A percentile compares a stretch with the other conserved stretches of the same genome.
These are phyloP conservation scores for Amphiprion percula DNA, from an alignment of 2,113 vertebrate species.

Conservation along the genomic window DNA sequence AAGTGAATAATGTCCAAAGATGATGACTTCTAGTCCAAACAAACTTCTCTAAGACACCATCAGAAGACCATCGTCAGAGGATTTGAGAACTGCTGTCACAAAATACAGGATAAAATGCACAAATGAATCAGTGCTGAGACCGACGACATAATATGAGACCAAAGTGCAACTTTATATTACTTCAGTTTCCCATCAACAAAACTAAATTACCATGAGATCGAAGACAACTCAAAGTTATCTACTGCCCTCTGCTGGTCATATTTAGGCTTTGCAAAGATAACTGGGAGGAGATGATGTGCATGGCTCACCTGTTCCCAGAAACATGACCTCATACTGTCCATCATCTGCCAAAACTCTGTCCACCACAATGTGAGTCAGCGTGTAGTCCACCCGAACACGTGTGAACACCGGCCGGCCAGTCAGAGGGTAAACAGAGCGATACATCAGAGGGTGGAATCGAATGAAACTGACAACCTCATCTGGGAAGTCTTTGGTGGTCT, in stretches of 20 bases:
- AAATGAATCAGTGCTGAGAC: neutral
- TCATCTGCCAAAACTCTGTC: conserved; percentile 95
- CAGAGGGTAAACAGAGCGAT: conserved; percentile 87
- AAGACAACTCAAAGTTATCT: neutral
- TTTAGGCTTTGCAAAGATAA: neutral
- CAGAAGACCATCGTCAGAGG: neutral
- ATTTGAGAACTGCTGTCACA: neutral
- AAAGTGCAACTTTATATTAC: neutral
- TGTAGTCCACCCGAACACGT: conserved; percentile 91
- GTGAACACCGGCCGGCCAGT: conserved; percentile 91
- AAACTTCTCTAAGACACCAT: neutral
- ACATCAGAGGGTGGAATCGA: conserved; percentile 92
- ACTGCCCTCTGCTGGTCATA: conserved; percentile 71
- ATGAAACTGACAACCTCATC: conserved; percentile 97
- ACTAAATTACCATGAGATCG: neutral
- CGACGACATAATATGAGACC: neutral
- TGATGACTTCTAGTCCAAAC: neutral
- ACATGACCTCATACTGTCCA: conserved; percentile 97
- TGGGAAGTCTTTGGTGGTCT: conserved; percentile 95
- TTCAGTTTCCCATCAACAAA: neutral
- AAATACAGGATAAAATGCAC: neutral
- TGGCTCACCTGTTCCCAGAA: conserved; percentile 93
- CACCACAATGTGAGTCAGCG: conserved; percentile 93
- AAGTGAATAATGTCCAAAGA: neutral
- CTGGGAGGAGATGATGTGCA: neutral